Evolutionary conservation across 2,113 vertebrate species (phyloP).

Genomic region (Atherinomorus stipes): DNA sequence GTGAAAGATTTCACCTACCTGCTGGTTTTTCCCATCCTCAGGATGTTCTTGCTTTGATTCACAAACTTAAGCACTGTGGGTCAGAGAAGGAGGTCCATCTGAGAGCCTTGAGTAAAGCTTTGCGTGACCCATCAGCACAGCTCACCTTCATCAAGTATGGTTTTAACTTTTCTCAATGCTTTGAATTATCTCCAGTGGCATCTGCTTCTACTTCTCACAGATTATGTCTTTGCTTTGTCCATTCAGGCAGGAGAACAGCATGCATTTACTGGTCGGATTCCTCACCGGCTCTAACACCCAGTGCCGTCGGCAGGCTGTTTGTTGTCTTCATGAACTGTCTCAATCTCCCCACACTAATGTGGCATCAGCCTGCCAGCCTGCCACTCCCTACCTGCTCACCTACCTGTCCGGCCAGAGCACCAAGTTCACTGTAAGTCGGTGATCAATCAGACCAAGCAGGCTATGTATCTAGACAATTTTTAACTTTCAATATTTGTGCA

Average conservation of each 20-base stretch:
- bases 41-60: slow-evolving; percentile 85
- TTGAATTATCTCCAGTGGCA: background rate
- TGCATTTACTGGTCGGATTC: slow-evolving; percentile 87
- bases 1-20: background rate
- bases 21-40: background rate
- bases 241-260: slow-evolving; percentile 88
- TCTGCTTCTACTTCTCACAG: background rate
- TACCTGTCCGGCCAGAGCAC: slow-evolving; percentile 91
- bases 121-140: slow-evolving; percentile 86
- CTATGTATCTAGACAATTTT: background rate
- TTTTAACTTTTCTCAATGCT: background rate
- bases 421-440: slow-evolving; percentile 88
- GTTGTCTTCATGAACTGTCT: slow-evolving; percentile 92
- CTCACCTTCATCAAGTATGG: slow-evolving; percentile 88
- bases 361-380: slow-evolving; percentile 88
- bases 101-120: slow-evolving; percentile 79
- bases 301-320: slow-evolving; percentile 89
- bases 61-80: slow-evolving; percentile 79
- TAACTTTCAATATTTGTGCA: slow-evolving; percentile 63
- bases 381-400: slow-evolving; percentile 94
- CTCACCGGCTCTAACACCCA: slow-evolving; percentile 88
- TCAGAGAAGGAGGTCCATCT: slow-evolving; percentile 82
- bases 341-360: slow-evolving; percentile 85
- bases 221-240: background rate
- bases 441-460: background rate